These are phyloP conservation scores for Contarinia nasturtii DNA, from an alignment of 1,140 invertebrate genomes.

Conservation along the genomic window DNA sequence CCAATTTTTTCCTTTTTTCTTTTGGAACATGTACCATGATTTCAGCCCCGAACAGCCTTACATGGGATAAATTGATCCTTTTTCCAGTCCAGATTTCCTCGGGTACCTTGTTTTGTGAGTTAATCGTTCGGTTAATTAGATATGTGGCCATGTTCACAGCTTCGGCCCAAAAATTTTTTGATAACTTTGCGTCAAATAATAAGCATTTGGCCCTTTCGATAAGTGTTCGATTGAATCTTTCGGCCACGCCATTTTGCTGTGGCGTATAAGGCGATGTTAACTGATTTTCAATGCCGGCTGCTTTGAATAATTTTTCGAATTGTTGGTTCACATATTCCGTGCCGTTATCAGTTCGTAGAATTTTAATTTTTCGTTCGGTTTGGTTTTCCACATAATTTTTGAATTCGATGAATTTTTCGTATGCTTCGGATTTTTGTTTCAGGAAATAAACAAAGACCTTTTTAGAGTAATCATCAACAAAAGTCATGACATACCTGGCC, in stretches of 20 bases:
- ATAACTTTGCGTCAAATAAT: slow-evolving; percentile 16
- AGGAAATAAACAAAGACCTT: slow-evolving; percentile 23
- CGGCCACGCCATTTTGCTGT: slow-evolving; percentile 10
- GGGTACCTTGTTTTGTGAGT: slow-evolving; percentile 10
- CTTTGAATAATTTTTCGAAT: slow-evolving; percentile 1
- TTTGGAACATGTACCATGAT: no score
- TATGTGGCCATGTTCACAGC: slow-evolving; percentile 22
- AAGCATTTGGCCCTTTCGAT: slow-evolving; percentile 11
- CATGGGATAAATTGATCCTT: no score
- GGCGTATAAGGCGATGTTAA: slow-evolving; percentile 6
- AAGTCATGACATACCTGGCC: slow-evolving; percentile 17
- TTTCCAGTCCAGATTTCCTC: slow-evolving; percentile 7
- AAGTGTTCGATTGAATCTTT: slow-evolving; percentile 10
- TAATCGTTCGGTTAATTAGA: slow-evolving; percentile 14
- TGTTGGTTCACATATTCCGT: slow-evolving; percentile 13
- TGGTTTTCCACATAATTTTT: slow-evolving; percentile 10
- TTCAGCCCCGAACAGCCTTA: background rate
- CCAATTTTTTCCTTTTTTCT: background rate
- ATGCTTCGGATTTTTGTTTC: slow-evolving; percentile 11
- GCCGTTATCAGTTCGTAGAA: slow-evolving; percentile 18
- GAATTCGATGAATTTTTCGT: slow-evolving; percentile 14
- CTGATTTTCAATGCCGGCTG: slow-evolving; percentile 6
- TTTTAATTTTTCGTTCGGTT: slow-evolving; percentile 10
- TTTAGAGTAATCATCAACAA: slow-evolving; percentile 22
- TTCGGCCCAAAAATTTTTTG: slow-evolving; percentile 25